Conservation (phyloP, 2,113 vertebrate species). For the Myotis yumanensis region DNA sequence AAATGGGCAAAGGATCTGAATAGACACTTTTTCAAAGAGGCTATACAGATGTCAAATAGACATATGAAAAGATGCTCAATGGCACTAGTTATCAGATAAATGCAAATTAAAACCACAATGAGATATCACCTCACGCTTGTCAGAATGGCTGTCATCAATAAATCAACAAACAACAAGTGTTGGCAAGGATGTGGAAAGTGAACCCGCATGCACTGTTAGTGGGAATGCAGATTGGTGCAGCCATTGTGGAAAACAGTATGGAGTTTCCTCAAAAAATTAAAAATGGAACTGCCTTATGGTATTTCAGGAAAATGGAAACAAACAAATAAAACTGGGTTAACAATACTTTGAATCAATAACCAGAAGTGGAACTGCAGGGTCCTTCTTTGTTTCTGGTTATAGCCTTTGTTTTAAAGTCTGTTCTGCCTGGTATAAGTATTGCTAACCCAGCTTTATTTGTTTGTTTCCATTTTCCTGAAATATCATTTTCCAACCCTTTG, state of each 20-base stretch:
- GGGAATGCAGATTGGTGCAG: neutral
- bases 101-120: neutral
- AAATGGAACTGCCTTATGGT: neutral
- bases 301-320: too few relatives aligned
- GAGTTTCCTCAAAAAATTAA: too few relatives aligned
- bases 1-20: neutral
- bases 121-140: neutral
- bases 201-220: neutral
- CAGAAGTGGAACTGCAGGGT: neutral
- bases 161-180: neutral
- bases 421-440: neutral
- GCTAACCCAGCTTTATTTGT: neutral
- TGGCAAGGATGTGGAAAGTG: neutral
- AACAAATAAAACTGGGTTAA: too few relatives aligned
- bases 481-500: neutral
- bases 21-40: neutral
- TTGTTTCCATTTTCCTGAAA: neutral
- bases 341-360: neutral
- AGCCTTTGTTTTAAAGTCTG: neutral
- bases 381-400: neutral
- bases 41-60: neutral
- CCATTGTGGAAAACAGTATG: neutral
- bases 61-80: neutral
- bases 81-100: neutral
- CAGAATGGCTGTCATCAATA: neutral